Conservation (phyloP, 2,113 vertebrate genomes). For the Ageneiosus marmoratus region DNA sequence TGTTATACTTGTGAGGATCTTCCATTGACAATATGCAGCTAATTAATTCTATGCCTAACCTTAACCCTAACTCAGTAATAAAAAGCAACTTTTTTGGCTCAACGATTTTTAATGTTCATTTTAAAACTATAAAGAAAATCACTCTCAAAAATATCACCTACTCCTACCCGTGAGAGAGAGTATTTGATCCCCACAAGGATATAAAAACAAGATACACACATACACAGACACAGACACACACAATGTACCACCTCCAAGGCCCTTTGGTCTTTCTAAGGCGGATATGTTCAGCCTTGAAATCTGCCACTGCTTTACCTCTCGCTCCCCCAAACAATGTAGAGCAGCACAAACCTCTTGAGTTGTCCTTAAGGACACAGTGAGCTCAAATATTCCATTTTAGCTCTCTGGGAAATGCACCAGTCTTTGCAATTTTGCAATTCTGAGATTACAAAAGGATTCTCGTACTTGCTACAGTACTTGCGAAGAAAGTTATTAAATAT, state of each 20-base stretch:
- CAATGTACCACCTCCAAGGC: slow-evolving; percentile 6
- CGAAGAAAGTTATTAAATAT: background rate
- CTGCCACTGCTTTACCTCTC: slow-evolving; percentile 7
- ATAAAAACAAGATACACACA: too few relatives aligned
- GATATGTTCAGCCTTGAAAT: slow-evolving; percentile 5
- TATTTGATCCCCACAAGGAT: too few relatives aligned
- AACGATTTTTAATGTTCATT: too few relatives aligned
- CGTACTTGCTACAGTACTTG: background rate
- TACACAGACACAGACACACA: background rate
- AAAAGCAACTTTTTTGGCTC: too few relatives aligned
- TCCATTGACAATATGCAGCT: too few relatives aligned
- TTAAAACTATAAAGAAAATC: too few relatives aligned
- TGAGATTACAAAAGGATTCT: background rate
- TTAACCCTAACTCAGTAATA: too few relatives aligned
- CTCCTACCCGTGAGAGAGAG: too few relatives aligned
- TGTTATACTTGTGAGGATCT: too few relatives aligned
- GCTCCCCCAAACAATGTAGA: slow-evolving; percentile 30
- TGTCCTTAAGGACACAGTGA: slow-evolving; percentile 10
- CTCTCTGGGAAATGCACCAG: background rate
- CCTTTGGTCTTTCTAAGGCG: background rate
- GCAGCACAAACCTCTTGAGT: background rate
- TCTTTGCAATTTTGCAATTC: background rate
- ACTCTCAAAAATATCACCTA: too few relatives aligned
- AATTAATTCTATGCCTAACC: too few relatives aligned
- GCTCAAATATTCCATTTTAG: background rate